A percentile compares a stretch with the other conserved stretches of the same genome.
Evolutionary conservation across 2,888 invertebrate species (phyloP).

Genomic region (Pseudoips prasinana): DNA sequence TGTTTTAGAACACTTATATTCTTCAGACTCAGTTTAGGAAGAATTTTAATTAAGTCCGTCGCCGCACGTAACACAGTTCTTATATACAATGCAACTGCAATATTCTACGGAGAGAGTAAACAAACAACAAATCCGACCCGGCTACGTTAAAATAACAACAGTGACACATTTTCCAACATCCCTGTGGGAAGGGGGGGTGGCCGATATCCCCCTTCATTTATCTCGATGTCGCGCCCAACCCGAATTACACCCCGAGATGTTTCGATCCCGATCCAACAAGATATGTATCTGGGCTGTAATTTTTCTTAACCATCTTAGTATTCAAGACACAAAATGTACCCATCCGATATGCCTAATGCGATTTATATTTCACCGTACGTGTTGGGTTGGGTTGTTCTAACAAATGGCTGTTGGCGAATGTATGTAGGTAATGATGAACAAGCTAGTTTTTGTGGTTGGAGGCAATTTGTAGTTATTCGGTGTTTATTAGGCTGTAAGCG

Average conservation of each 20-base stretch:
- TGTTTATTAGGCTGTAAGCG: too few relatives aligned
- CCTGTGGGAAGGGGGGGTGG: slow-evolving; percentile 28
- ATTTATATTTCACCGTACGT: slow-evolving; percentile 36
- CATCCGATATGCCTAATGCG: slow-evolving; percentile 53
- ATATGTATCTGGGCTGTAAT: slow-evolving; percentile 67
- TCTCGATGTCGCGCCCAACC: slow-evolving; percentile 49
- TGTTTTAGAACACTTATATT: too few relatives aligned
- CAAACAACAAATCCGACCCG: slow-evolving; percentile 26
- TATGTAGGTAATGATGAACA: not conserved
- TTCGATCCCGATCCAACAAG: slow-evolving; percentile 53
- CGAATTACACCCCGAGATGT: slow-evolving; percentile 58
- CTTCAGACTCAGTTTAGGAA: too few relatives aligned
- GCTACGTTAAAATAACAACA: slow-evolving; percentile 34
- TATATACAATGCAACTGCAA: slow-evolving; percentile 6
- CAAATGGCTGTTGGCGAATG: slow-evolving; percentile 2
- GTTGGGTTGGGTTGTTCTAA: slow-evolving; percentile 7
- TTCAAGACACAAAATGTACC: slow-evolving; percentile 56
- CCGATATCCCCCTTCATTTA: slow-evolving; percentile 50
- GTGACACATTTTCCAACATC: slow-evolving; percentile 43
- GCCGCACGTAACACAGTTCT: too few relatives aligned
- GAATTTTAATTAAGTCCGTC: too few relatives aligned
- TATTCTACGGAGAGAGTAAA: slow-evolving; percentile 17
- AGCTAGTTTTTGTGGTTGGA: not conserved
- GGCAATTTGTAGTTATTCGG: too few relatives aligned
- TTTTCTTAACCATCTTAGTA: slow-evolving; percentile 64